Percentiles rank a stretch among this genome's conserved stretches.
These are phyloP conservation scores for Athene noctua DNA, from an alignment of 2,113 vertebrate species.

Conservation along the genomic window DNA sequence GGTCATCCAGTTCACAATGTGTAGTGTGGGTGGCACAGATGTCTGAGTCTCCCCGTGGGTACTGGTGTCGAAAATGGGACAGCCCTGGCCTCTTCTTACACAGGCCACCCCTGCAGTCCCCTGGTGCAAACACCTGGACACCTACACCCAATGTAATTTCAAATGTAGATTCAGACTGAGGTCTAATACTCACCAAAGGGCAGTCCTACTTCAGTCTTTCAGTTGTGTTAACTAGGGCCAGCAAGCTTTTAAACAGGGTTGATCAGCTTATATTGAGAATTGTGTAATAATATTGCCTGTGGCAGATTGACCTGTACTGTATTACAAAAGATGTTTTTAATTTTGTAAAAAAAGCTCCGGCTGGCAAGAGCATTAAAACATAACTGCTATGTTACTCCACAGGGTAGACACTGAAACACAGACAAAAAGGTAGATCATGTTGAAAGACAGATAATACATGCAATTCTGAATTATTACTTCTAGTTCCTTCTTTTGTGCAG, in stretches of 20 bases:
- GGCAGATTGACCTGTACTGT: not conserved
- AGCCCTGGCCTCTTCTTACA: not conserved
- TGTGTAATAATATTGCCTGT: not conserved
- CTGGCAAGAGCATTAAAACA: not conserved
- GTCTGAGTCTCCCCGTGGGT: too few species aligned
- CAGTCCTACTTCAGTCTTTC: not conserved
- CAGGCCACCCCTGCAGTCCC: not conserved
- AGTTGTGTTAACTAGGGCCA: not conserved
- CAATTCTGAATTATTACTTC: not conserved
- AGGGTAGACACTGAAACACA: not conserved
- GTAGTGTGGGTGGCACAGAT: not conserved
- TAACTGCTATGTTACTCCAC: not conserved
- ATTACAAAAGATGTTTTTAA: not conserved
- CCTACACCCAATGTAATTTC: not conserved
- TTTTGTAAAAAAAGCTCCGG: not conserved
- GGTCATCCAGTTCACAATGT: too few species aligned
- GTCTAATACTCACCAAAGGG: not conserved
- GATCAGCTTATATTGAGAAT: not conserved
- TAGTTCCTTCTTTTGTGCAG: not conserved
- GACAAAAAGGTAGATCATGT: not conserved
- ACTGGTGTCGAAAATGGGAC: not conserved
- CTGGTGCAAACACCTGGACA: not conserved
- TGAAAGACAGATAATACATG: not conserved
- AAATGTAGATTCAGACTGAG: not conserved
- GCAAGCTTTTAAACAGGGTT: not conserved